Conservation (phyloP, 2,113 vertebrate genomes). For the Ctenomys sociabilis region DNA sequence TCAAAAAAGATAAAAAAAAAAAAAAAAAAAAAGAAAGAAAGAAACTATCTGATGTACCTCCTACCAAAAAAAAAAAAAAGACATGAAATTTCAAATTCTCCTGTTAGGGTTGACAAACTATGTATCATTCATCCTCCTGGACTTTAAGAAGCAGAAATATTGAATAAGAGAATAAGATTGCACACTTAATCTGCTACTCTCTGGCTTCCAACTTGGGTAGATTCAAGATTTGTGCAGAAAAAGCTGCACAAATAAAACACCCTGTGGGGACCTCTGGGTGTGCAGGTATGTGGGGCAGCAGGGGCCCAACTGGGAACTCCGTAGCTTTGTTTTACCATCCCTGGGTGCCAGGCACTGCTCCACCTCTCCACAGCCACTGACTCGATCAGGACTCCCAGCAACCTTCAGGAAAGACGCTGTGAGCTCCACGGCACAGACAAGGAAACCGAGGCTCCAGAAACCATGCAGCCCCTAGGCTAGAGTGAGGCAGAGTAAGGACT, state of each 20-base stretch:
- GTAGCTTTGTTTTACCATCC: background rate
- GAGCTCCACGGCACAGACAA: background rate
- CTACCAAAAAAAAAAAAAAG: background rate
- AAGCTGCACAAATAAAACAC: background rate
- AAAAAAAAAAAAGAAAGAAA: too few species aligned
- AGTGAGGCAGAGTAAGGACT: background rate
- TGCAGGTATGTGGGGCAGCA: accelerated
- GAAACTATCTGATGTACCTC: constrained; percentile 41
- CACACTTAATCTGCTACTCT: background rate
- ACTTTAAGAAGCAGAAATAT: constrained; percentile 27
- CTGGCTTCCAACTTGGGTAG: constrained; percentile 16
- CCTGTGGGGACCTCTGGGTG: background rate
- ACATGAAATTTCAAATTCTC: constrained; percentile 1
- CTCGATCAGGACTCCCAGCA: too few species aligned
- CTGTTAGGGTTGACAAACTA: background rate
- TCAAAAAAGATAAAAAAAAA: too few species aligned
- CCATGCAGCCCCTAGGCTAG: background rate
- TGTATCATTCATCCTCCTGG: background rate
- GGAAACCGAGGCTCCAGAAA: background rate
- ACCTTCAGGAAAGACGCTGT: accelerated
- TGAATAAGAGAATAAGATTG: background rate
- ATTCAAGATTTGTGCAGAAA: background rate
- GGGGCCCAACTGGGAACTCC: background rate
- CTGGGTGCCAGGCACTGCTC: background rate
- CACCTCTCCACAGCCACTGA: background rate